These are phyloP conservation scores for Todiramphus saurophagus DNA, from an alignment of 2,113 vertebrate genomes.

Conservation along the genomic window DNA sequence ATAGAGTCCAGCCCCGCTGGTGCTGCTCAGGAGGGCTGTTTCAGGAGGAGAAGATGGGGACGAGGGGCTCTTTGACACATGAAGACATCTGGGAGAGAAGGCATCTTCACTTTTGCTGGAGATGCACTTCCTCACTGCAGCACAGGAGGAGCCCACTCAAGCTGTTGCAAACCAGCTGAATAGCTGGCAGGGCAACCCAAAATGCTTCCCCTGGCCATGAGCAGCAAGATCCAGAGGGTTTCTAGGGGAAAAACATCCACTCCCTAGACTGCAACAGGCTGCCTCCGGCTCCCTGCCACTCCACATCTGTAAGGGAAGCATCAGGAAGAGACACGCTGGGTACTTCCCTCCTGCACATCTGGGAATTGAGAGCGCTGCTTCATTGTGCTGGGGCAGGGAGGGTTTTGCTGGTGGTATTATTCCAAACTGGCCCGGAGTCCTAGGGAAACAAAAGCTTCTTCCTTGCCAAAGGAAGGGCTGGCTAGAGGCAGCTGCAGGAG, in stretches of 20 bases:
- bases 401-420: background rate
- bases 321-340: background rate
- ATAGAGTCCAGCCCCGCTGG: background rate
- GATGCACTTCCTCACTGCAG: background rate
- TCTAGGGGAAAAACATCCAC: slow-evolving; percentile 51
- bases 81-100: background rate
- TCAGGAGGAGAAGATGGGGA: background rate
- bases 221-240: background rate
- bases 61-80: background rate
- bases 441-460: slow-evolving; percentile 47
- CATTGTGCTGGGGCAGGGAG: slow-evolving; percentile 15
- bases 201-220: background rate
- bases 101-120: background rate
- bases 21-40: background rate
- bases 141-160: background rate
- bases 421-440: background rate
- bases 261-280: background rate
- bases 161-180: background rate
- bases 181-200: slow-evolving; percentile 1
- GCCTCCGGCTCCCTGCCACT: background rate
- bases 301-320: slow-evolving; percentile 48
- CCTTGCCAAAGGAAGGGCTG: slow-evolving; percentile 41
- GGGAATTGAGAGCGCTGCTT: background rate
- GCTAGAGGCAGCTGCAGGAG: background rate
- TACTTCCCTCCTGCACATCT: slow-evolving; percentile 4